Conservation (phyloP, 2,888 invertebrate genomes). For the Crematogaster levior region DNA sequence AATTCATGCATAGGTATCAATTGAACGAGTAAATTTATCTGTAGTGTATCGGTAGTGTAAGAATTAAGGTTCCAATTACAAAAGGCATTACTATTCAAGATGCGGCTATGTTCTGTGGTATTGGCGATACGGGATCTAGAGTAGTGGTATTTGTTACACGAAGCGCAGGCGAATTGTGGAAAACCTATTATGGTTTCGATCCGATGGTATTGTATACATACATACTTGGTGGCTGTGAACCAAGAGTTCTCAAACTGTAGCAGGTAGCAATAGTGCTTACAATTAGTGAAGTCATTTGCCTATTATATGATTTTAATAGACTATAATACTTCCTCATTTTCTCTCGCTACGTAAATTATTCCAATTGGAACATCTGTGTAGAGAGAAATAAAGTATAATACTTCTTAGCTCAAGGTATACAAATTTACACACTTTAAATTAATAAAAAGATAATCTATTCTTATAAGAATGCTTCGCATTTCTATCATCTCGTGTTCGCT, state of each 20-base stretch:
- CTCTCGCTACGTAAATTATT: neutral
- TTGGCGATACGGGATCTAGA: conserved; percentile 8
- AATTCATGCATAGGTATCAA: neutral
- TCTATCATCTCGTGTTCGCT: neutral
- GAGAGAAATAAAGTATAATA: neutral
- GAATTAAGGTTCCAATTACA: conserved; percentile 56
- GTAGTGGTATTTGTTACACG: conserved; percentile 49
- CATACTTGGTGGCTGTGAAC: conserved; percentile 15
- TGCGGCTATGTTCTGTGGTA: conserved; percentile 18
- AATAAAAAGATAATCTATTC: neutral
- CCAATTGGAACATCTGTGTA: neutral
- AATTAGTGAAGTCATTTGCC: conserved; percentile 35
- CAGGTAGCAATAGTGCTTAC: conserved; percentile 18
- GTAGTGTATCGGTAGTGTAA: neutral
- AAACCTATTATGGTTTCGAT: conserved; percentile 52
- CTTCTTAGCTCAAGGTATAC: conserved; percentile 1
- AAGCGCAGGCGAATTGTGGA: conserved; percentile 48
- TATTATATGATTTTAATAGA: conserved; percentile 42
- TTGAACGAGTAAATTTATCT: neutral
- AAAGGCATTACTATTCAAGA: conserved; percentile 59
- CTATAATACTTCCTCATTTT: neutral
- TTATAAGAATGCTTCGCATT: neutral
- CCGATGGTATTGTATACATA: conserved; percentile 20
- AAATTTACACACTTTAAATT: neutral
- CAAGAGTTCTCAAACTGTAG: conserved; percentile 35